These are phyloP conservation scores for Apocheima hispidaria DNA, from an alignment of 2,888 invertebrate genomes.

Conservation along the genomic window DNA sequence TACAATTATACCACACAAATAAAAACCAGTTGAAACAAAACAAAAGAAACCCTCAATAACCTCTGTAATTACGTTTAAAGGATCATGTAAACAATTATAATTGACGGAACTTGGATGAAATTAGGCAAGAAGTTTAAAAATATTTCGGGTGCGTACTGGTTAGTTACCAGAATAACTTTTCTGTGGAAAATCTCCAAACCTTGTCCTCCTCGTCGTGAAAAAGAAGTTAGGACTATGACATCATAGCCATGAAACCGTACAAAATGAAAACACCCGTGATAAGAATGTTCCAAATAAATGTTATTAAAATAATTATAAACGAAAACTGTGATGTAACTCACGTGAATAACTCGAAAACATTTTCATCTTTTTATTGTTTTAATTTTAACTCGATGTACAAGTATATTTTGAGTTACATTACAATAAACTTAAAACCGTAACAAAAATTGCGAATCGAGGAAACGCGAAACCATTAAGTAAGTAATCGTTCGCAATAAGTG, in stretches of 20 bases:
- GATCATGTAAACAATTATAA: background rate
- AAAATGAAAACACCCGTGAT: background rate
- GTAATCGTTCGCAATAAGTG: too few relatives aligned
- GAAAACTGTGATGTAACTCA: slow-evolving; percentile 6
- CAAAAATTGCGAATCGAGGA: too few relatives aligned
- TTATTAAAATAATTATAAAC: background rate
- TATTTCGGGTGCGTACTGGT: background rate
- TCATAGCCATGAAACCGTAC: background rate
- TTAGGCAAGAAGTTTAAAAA: slow-evolving; percentile 5
- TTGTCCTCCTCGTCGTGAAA: background rate
- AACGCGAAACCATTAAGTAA: too few relatives aligned
- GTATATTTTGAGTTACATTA: too few relatives aligned
- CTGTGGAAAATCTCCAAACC: background rate
- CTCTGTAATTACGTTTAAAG: background rate
- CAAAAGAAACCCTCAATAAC: background rate
- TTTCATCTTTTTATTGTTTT: background rate
- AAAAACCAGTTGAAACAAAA: background rate
- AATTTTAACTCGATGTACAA: background rate
- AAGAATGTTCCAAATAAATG: slow-evolving; percentile 1
- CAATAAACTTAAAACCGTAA: too few relatives aligned
- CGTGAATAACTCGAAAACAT: background rate
- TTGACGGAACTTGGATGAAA: background rate
- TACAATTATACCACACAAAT: too few relatives aligned
- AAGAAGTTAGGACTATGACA: slow-evolving; percentile 4
- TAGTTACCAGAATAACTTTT: slow-evolving; percentile 9